Percentiles rank a stretch among this genome's conserved stretches.
These are phyloP conservation scores for Plectropomus leopardus DNA, from an alignment of 2,113 vertebrate species.

Conservation along the genomic window DNA sequence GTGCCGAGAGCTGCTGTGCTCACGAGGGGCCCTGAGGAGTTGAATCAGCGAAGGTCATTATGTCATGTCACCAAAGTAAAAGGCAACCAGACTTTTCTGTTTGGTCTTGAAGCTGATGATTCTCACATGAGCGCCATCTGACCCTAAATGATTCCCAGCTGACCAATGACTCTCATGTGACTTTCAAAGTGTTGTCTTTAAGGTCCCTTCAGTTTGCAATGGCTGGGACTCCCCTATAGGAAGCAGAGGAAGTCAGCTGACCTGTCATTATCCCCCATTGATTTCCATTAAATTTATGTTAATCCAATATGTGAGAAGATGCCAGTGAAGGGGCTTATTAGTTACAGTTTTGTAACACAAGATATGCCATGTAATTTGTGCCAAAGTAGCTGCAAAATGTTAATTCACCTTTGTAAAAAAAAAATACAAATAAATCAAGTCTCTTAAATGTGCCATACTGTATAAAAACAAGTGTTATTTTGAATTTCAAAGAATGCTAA, in stretches of 20 bases:
- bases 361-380: neutral
- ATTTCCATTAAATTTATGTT: slow-evolving; percentile 19
- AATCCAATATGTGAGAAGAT: slow-evolving; percentile 20
- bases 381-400: neutral
- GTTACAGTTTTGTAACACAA: neutral
- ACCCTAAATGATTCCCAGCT: slow-evolving; percentile 15
- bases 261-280: neutral
- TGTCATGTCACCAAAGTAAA: neutral
- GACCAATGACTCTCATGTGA: slow-evolving; percentile 59
- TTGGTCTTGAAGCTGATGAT: slow-evolving; percentile 36
- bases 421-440: too few relatives aligned
- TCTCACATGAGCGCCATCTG: slow-evolving; percentile 56
- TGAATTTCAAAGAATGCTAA: too few relatives aligned
- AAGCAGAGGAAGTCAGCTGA: slow-evolving; percentile 9
- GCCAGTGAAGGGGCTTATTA: slow-evolving; percentile 4
- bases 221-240: neutral
- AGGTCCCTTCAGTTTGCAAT: neutral
- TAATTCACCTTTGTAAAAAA: neutral
- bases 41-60: neutral
- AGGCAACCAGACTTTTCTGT: slow-evolving; percentile 2
- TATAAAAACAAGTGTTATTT: too few relatives aligned
- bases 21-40: neutral
- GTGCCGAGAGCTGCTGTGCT: neutral
- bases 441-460: too few relatives aligned
- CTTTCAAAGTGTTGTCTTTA: slow-evolving; percentile 33